phyloP scores from a whole-genome alignment of 2,797 vertebrate genomes.

The Vultur gryphus region DNA sequence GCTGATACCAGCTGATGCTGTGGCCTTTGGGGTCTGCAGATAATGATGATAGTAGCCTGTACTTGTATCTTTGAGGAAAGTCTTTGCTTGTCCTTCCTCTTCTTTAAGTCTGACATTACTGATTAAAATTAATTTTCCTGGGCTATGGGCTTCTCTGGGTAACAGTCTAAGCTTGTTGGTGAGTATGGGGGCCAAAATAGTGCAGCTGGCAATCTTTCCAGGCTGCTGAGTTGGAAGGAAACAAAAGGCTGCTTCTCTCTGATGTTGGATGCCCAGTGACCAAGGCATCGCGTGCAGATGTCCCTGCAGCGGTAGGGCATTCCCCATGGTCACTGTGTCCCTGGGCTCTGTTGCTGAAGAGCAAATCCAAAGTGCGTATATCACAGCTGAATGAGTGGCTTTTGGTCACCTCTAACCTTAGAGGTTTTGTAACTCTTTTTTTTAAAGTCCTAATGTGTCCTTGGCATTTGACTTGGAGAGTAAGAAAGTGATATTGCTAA shows the following conservation, averaged over 20 bases:
- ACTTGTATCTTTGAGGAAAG: background rate
- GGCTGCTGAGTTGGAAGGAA: background rate
- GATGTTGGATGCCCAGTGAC: background rate
- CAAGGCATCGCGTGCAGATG: fast-evolving
- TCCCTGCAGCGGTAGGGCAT: background rate
- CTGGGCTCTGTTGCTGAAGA: background rate
- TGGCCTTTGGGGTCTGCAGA: background rate
- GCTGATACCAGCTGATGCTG: background rate
- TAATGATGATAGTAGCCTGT: background rate
- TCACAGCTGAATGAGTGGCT: background rate
- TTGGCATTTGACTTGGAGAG: background rate
- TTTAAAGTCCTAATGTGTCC: background rate
- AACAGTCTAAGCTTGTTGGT: background rate
- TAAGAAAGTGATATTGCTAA: background rate
- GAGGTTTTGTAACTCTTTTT: background rate
- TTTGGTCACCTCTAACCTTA: background rate
- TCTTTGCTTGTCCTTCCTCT: background rate
- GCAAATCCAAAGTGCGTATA: background rate
- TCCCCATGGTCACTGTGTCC: background rate
- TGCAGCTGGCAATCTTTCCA: background rate
- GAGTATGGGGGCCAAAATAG: background rate
- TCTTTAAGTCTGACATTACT: background rate
- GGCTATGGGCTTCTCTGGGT: background rate
- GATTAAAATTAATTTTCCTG: background rate
- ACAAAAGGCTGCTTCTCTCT: background rate